These are phyloP conservation scores for Asobara japonica DNA, from an alignment of 1,140 invertebrate species.

Conservation along the genomic window DNA sequence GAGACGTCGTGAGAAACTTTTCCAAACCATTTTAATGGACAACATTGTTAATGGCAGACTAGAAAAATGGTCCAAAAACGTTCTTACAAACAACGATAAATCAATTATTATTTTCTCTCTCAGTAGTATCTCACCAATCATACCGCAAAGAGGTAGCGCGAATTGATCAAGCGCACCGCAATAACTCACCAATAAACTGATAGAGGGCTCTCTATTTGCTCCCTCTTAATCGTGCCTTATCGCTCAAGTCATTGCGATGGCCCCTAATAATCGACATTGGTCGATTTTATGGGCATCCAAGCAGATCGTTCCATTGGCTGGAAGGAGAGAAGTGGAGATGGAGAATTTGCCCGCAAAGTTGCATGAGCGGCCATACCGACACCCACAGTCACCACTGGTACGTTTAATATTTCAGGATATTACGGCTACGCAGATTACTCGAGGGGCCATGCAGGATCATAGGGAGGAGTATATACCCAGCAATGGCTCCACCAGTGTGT, in stretches of 20 bases:
- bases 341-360: neutral
- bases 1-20: too few species aligned
- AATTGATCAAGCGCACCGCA: neutral
- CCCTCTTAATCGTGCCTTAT: neutral
- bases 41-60: too few species aligned
- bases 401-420: constrained; percentile 48
- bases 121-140: too few species aligned
- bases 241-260: neutral
- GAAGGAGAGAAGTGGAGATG: neutral
- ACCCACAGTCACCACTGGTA: neutral
- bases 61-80: too few species aligned
- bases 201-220: neutral
- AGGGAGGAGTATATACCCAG: constrained; percentile 13
- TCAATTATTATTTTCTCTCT: too few species aligned
- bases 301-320: constrained; percentile 10
- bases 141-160: neutral
- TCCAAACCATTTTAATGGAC: too few species aligned
- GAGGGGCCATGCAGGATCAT: constrained; percentile 25
- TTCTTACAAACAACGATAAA: too few species aligned
- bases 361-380: neutral
- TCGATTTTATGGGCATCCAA: constrained; percentile 5
- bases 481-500: neutral
- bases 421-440: constrained; percentile 43
- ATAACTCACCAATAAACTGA: neutral
- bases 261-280: neutral